Evolutionary conservation across 53 echinoderm and acorn worm genomes (phyloP), one percentile per base, ranked within the genome.

Genomic region (Crossaster papposus): DNA sequence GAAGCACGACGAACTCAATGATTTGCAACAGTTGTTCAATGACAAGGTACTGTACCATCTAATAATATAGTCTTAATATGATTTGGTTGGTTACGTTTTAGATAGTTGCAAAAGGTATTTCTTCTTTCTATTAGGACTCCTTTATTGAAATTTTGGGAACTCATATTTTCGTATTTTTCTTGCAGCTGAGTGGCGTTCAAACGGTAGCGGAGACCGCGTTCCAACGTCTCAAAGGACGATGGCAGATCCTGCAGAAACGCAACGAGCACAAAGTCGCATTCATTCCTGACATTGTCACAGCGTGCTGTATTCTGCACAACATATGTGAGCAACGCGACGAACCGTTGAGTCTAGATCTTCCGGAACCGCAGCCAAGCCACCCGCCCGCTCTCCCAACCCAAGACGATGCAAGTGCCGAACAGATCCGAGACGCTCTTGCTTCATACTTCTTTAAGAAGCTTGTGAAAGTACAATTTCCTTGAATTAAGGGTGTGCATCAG

Each of bases 261-360:
- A 93, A 95, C 72, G 95, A 95, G 70, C 85, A 85, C 81, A 30
- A 78, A 70, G 50, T 93, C 26, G 90, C 37, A n/a, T 65, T 80
- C 30, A 86, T 90, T 13, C 93, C 95, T 22, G 76, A 89, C 13
- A 86, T 91, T 13, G 92, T 81, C 0, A 87, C 90, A 24, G 80
- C 90, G 15, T 95, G 92, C 83, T 93, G 95, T 70, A 89, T 93
- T 34, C 77, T 95, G 23, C 95, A 93, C 83, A 95, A 95, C 91
- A 86, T 93, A n/a, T 95, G 95, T 87, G 87, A 87, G 77, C 76
- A 54, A 17, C 77, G 62, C 76, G 62, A 35, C 14, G 87, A 87
- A 54, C 62, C 76, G 54, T 77, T 35, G 10, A 35, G 26, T 77
- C 30, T 26, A 14, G 76, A 76, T 30, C 63, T 77, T 75, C 0